These are phyloP conservation scores for Neoascia interrupta DNA, from an alignment of 2,888 invertebrate genomes.

Conservation along the genomic window DNA sequence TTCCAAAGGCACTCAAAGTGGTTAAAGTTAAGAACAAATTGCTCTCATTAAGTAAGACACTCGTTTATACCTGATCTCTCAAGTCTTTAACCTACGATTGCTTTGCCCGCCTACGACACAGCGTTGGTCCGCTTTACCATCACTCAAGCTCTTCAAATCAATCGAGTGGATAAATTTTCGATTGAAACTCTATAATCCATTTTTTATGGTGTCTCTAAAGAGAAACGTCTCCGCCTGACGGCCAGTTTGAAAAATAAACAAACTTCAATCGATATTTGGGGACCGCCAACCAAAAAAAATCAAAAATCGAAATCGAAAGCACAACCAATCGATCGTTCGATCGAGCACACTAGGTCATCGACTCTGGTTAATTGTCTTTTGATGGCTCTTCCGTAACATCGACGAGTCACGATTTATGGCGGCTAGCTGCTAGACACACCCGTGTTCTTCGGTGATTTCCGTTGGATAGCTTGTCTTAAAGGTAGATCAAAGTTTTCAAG, in stretches of 20 bases:
- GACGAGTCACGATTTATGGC: conserved; percentile 9
- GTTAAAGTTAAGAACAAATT: conserved; percentile 35
- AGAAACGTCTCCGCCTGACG: not conserved
- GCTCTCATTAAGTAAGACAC: conserved; percentile 1
- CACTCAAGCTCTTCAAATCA: conserved; percentile 3
- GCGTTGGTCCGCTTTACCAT: conserved; percentile 20
- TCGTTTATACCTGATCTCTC: not conserved
- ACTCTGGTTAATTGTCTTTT: conserved; percentile 46
- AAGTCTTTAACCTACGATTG: not conserved
- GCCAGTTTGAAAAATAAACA: conserved; percentile 10
- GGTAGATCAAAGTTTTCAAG: conserved; percentile 9
- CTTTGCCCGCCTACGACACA: too few relatives aligned
- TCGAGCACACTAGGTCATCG: conserved; percentile 47
- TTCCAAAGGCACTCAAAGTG: conserved; percentile 1
- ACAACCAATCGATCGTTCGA: conserved; percentile 14
- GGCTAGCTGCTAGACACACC: conserved; percentile 36
- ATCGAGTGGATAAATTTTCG: conserved; percentile 18
- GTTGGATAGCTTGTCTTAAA: conserved; percentile 22
- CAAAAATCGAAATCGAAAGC: conserved; percentile 32
- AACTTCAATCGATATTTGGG: conserved; percentile 1
- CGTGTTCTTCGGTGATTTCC: conserved; percentile 13
- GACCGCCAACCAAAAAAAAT: not conserved
- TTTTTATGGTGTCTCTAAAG: not conserved
- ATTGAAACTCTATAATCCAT: conserved; percentile 35
- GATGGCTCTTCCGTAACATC: conserved; percentile 14